Evolutionary conservation across 2,888 invertebrate genomes (phyloP).

Genomic region (Bruchidius siliquastri): DNA sequence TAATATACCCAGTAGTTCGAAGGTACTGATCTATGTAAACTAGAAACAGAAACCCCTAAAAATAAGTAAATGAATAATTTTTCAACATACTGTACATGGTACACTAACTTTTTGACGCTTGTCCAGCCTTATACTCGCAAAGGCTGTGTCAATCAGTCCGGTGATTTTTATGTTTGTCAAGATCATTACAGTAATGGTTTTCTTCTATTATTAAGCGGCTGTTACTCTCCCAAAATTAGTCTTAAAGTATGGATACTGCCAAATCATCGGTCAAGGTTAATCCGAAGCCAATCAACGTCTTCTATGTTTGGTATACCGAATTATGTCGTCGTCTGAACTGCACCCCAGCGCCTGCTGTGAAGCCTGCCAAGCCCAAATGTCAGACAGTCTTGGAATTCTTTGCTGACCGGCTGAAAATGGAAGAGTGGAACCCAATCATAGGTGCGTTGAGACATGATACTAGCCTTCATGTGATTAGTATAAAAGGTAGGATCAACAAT

Average conservation of each 20-base stretch:
- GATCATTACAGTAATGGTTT: conserved; percentile 1
- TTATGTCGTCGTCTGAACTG: conserved; percentile 43
- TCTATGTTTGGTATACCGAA: conserved; percentile 46
- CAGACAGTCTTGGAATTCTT: conserved; percentile 57
- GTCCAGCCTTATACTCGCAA: background rate
- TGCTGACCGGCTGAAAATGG: conserved; percentile 69
- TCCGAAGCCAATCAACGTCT: conserved; percentile 41
- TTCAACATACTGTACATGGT: background rate
- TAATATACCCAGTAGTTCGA: too few relatives aligned
- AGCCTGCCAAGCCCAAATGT: conserved; percentile 41
- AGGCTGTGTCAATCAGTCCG: conserved; percentile 6
- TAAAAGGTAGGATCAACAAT: conserved; percentile 53
- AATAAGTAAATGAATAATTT: too few relatives aligned
- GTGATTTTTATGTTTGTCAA: conserved; percentile 2
- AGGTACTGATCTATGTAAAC: too few relatives aligned
- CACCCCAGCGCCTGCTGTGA: conserved; percentile 38
- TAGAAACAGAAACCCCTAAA: too few relatives aligned
- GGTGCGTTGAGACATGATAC: conserved; percentile 68
- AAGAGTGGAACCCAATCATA: conserved; percentile 71
- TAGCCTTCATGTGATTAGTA: conserved; percentile 63
- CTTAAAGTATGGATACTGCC: conserved; percentile 25
- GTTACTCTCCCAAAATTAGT: conserved; percentile 15
- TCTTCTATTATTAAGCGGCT: background rate
- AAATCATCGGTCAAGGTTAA: conserved; percentile 25
- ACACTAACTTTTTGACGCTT: background rate